Conservation (phyloP, 2,888 invertebrate species). For the Serrognathus titanus region DNA sequence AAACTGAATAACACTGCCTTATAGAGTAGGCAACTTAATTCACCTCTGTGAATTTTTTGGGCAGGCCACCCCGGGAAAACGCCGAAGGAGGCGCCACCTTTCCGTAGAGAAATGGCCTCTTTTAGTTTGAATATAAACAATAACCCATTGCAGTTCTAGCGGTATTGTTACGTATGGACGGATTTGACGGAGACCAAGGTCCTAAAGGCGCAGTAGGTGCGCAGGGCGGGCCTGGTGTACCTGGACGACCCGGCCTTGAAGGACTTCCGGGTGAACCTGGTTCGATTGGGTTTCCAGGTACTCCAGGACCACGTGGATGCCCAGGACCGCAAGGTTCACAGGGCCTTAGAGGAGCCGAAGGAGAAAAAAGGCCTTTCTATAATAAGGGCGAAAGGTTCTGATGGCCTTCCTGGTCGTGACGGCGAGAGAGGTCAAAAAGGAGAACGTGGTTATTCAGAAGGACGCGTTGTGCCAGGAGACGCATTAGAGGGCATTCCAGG, state of each 20-base stretch:
- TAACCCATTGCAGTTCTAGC: too few relatives aligned
- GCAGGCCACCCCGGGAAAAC: too few relatives aligned
- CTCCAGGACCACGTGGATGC: conserved; percentile 51
- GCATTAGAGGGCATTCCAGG: conserved; percentile 77
- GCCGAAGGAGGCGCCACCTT: too few relatives aligned
- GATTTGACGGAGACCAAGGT: conserved; percentile 67
- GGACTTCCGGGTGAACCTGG: conserved; percentile 70
- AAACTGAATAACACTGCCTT: too few relatives aligned
- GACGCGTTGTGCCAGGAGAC: conserved; percentile 76
- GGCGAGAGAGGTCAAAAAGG: conserved; percentile 77
- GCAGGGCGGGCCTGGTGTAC: conserved; percentile 65
- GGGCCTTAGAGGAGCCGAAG: conserved; percentile 69
- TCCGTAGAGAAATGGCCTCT: too few relatives aligned
- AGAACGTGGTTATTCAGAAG: conserved; percentile 71
- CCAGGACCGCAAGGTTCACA: conserved; percentile 63
- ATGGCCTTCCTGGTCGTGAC: conserved; percentile 67
- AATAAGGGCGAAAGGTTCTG: conserved; percentile 71
- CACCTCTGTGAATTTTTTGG: too few relatives aligned
- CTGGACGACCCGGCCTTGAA: conserved; percentile 69
- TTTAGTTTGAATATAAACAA: too few relatives aligned
- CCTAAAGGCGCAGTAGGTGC: conserved; percentile 56
- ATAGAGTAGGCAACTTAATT: too few relatives aligned
- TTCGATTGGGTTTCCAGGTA: conserved; percentile 60
- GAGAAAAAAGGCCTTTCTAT: conserved; percentile 76
- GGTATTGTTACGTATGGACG: too few relatives aligned